Evolutionary conservation across 2,888 invertebrate genomes (phyloP).

Genomic region (Argyresthia goedartella): DNA sequence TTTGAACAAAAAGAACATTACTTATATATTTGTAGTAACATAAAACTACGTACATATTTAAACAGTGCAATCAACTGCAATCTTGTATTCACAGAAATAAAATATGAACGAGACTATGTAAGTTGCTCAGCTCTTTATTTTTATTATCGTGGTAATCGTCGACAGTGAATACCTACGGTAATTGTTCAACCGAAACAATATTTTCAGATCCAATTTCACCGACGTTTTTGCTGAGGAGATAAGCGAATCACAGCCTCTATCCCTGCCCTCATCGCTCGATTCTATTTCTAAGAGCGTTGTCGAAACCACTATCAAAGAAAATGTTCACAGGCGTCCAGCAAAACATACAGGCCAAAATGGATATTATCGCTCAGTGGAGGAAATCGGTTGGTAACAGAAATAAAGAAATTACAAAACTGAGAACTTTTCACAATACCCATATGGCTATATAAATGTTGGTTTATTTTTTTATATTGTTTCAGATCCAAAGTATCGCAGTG

Average conservation of each 20-base stretch:
- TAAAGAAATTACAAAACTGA: neutral
- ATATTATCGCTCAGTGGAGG: conserved; percentile 45
- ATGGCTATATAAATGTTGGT: neutral
- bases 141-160: too few relatives aligned
- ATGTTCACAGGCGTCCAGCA: conserved; percentile 22
- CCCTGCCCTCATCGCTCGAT: conserved; percentile 26
- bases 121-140: too few relatives aligned
- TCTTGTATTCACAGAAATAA: too few relatives aligned
- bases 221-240: conserved; percentile 45
- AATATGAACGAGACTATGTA: too few relatives aligned
- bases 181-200: neutral
- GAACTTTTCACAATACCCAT: neutral
- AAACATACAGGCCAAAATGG: conserved; percentile 45
- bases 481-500: conserved; percentile 65
- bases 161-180: too few relatives aligned
- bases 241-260: conserved; percentile 46
- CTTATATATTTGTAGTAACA: too few relatives aligned
- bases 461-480: conserved; percentile 16
- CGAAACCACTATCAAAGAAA: neutral
- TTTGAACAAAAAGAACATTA: too few relatives aligned
- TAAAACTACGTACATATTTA: too few relatives aligned
- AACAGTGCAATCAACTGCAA: too few relatives aligned
- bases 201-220: conserved; percentile 39
- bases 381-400: conserved; percentile 34
- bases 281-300: neutral